Evolutionary conservation across 2,888 invertebrate species (phyloP), one percentile per base, ranked within the genome.

Genomic region (Onthophagus sagittarius): DNA sequence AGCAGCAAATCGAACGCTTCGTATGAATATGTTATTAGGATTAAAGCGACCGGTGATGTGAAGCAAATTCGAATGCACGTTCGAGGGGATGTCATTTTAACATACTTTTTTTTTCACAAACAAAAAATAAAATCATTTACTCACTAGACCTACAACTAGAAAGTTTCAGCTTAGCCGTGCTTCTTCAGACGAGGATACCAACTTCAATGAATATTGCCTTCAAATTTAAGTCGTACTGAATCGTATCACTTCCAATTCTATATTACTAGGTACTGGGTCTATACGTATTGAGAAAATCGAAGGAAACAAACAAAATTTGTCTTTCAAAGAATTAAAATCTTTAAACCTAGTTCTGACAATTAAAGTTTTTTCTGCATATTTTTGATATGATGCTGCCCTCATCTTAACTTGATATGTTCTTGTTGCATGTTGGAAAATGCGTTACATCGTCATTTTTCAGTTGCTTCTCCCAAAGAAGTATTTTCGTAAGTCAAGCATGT

Each of bases 291-390:
- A 62, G 69, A 74, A 71, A 69, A 63, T 63, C 63, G 71, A 76
- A 72, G 67, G 72, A 76, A 75, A 70, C 69, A 75, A 76, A 63
- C n/a, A n/a, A n/a, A n/a, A 76, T 71, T 64, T 71, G 72, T 75
- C 65, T 75, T 72, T 73, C 63, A 76, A 72, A 14, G 72, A 76
- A 63, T 75, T 75, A 69, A 77, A 77, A 77, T 77, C 71, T 64
- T 33, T n/a, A 76, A 77, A 75, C 13, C 73, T 76, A 76, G 73
- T 77, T 75, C 69, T 71, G 32, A 75, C 13, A 32, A 73, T 73
- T 39, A 65, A n/a, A n/a, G n/a, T 70, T 72, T 73, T 74, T 70
- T 72, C 71, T 74, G 74, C 63, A 39, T 73, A 75, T 71, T 70
- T 75, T 73, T 74, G 69, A 70, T 74, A 70, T 31, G 63, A 75